Conservation (phyloP, 2,113 vertebrate genomes). For the Vidua macroura region DNA sequence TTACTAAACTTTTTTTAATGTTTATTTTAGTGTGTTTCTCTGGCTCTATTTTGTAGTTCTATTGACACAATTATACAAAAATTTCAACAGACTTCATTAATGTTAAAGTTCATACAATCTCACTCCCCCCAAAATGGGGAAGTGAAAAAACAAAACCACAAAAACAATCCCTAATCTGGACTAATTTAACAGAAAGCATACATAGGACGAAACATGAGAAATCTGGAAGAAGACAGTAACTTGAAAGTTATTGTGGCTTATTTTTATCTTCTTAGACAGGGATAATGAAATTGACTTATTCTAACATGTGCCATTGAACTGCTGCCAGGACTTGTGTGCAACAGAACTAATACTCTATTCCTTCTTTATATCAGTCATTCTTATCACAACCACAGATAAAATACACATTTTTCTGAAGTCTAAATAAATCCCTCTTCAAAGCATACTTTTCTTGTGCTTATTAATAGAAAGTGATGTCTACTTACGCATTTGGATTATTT, state of each 20-base stretch:
- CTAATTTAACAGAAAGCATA: neutral
- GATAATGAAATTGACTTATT: neutral
- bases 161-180: neutral
- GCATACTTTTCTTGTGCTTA: neutral
- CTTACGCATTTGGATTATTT: neutral
- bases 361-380: neutral
- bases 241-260: neutral
- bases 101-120: neutral
- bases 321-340: neutral
- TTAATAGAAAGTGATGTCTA: neutral
- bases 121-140: neutral
- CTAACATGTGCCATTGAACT: neutral
- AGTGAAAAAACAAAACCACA: neutral
- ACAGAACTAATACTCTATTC: neutral
- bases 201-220: neutral
- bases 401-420: neutral
- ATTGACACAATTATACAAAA: neutral
- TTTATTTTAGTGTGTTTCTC: neutral
- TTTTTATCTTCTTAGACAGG: neutral
- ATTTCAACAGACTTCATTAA: neutral
- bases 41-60: neutral
- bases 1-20: neutral
- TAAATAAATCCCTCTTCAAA: slow-evolving; percentile 38
- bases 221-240: neutral
- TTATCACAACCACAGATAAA: neutral